Evolutionary conservation across 2,888 invertebrate species (phyloP).

Genomic region (Panopea generosa): DNA sequence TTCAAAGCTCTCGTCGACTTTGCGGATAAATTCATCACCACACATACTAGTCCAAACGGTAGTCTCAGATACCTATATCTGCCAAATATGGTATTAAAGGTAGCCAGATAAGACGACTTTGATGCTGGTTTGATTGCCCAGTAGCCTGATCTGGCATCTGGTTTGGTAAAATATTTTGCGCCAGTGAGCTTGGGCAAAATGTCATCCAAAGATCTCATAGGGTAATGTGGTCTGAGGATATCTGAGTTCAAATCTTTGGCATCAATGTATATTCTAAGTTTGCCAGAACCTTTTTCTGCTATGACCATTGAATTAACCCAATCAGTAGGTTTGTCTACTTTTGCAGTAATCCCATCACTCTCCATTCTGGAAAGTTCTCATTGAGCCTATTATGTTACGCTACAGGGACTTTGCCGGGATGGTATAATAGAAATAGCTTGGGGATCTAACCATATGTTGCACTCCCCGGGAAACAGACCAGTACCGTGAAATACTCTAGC

Average conservation of each 20-base stretch:
- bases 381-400: too few relatives aligned
- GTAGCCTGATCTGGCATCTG: slow-evolving; percentile 48
- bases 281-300: slow-evolving; percentile 15
- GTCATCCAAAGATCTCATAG: slow-evolving; percentile 35
- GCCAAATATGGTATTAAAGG: slow-evolving; percentile 52
- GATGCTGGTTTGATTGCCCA: slow-evolving; percentile 36
- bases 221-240: slow-evolving; percentile 30
- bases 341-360: not conserved
- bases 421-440: too few relatives aligned
- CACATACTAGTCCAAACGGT: slow-evolving; percentile 58
- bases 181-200: slow-evolving; percentile 27
- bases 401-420: too few relatives aligned
- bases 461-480: too few relatives aligned
- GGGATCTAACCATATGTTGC: too few relatives aligned
- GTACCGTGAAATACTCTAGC: too few relatives aligned
- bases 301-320: slow-evolving; percentile 41
- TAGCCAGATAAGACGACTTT: slow-evolving; percentile 35
- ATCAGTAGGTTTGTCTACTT: slow-evolving; percentile 12
- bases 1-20: slow-evolving; percentile 49
- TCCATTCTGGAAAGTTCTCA: too few relatives aligned
- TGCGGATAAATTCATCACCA: slow-evolving; percentile 52
- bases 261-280: slow-evolving; percentile 11
- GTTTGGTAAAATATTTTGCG: slow-evolving; percentile 49
- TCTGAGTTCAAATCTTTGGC: slow-evolving; percentile 2
- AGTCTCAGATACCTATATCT: slow-evolving; percentile 36